phyloP scores from a whole-genome alignment of 2,113 vertebrate species.

The Sciurus niger region DNA sequence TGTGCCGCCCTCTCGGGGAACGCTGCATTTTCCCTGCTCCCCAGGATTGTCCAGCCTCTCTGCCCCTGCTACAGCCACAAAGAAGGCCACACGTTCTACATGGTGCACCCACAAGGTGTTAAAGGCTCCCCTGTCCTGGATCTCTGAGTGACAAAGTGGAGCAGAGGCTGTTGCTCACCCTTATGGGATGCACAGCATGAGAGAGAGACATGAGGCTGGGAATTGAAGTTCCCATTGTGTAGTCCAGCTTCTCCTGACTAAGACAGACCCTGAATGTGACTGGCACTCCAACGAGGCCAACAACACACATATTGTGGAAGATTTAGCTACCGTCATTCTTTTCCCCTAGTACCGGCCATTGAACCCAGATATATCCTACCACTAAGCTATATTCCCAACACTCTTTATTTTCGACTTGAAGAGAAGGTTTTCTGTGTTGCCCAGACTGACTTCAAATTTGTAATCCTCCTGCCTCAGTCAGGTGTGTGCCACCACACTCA shows the following conservation, averaged over 20 bases:
- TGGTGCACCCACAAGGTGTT: too few species aligned
- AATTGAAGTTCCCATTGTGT: not conserved
- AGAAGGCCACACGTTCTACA: rapidly evolving
- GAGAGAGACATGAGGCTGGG: not conserved
- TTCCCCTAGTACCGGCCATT: not conserved
- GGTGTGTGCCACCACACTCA: not conserved
- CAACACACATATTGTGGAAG: not conserved
- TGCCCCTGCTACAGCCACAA: not conserved
- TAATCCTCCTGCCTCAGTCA: not conserved
- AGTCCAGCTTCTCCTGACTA: not conserved
- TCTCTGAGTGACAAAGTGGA: not conserved
- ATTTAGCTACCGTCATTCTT: not conserved
- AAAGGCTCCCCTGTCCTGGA: not conserved
- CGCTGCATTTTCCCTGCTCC: not conserved
- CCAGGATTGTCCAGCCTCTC: rapidly evolving
- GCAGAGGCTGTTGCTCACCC: not conserved
- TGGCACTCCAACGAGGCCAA: not conserved
- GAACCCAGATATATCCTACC: not conserved
- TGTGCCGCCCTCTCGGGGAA: rapidly evolving
- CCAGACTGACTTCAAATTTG: not conserved
- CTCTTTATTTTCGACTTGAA: not conserved
- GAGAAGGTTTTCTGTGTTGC: not conserved
- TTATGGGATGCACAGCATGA: rapidly evolving
- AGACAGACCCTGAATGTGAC: not conserved
- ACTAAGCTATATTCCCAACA: not conserved